These are phyloP conservation scores for Caenorhabditis latens DNA, from an alignment of 1,140 invertebrate genomes.

Conservation along the genomic window DNA sequence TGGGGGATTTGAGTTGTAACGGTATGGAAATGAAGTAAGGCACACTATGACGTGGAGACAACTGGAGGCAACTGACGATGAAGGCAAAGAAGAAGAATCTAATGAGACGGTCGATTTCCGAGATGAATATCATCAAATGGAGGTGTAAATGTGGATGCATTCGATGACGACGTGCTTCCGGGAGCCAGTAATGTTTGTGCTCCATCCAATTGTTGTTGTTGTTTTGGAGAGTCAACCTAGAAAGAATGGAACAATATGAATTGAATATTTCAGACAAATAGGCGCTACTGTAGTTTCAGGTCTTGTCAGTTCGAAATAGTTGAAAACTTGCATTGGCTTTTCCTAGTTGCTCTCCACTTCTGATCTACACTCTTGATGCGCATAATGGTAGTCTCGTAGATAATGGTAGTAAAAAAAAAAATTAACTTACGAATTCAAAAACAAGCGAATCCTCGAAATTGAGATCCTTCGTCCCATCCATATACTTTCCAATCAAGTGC, in stretches of 20 bases:
- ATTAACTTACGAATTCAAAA: constrained; percentile 12
- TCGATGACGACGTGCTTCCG: constrained; percentile 30
- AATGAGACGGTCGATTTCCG: constrained; percentile 45
- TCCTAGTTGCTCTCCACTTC: too few relatives aligned
- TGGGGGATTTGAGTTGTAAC: neutral
- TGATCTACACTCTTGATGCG: too few relatives aligned
- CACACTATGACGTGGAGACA: neutral
- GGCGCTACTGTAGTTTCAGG: too few relatives aligned
- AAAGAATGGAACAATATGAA: neutral
- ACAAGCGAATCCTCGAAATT: neutral
- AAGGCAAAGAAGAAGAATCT: neutral
- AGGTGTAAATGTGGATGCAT: constrained; percentile 10
- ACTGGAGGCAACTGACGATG: neutral
- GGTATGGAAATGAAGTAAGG: neutral
- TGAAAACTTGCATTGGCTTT: too few relatives aligned
- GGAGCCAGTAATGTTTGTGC: constrained; percentile 13
- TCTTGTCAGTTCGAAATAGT: too few relatives aligned
- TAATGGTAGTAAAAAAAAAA: too few relatives aligned
- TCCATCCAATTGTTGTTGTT: neutral
- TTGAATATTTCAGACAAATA: neutral
- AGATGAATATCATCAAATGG: constrained; percentile 51
- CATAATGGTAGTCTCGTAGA: too few relatives aligned
- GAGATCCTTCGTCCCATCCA: constrained; percentile 17
- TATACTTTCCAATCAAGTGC: neutral
- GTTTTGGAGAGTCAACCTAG: neutral